These are phyloP conservation scores for Ruditapes philippinarum DNA, from an alignment of 1,140 invertebrate species.

Conservation along the genomic window DNA sequence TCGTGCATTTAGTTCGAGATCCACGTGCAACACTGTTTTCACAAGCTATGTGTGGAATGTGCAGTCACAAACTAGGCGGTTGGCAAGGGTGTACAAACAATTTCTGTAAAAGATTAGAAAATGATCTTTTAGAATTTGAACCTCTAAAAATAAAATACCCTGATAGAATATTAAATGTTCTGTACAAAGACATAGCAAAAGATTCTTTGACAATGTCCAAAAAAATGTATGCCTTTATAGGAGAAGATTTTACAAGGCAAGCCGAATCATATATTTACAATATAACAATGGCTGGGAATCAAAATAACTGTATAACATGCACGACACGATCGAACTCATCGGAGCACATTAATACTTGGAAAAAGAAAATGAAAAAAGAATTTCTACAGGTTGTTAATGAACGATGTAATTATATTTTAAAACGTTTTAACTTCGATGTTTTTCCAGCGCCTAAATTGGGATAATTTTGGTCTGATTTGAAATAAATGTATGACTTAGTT, in stretches of 20 bases:
- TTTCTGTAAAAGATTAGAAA: slow-evolving; percentile 35
- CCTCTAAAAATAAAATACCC: not conserved
- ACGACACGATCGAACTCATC: slow-evolving; percentile 50
- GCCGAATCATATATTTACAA: slow-evolving; percentile 38
- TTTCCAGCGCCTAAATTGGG: too few relatives aligned
- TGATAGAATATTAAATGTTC: not conserved
- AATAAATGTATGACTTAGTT: too few relatives aligned
- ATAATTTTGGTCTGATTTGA: too few relatives aligned
- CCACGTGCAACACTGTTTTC: slow-evolving; percentile 44
- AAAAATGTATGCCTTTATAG: slow-evolving; percentile 42
- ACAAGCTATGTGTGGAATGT: slow-evolving; percentile 3
- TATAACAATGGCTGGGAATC: slow-evolving; percentile 44
- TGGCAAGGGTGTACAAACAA: slow-evolving; percentile 3
- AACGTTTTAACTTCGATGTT: slow-evolving; percentile 10
- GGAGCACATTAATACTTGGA: slow-evolving; percentile 41
- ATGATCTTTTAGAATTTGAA: slow-evolving; percentile 43
- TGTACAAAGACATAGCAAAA: slow-evolving; percentile 56
- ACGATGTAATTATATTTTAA: slow-evolving; percentile 43
- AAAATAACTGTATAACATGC: slow-evolving; percentile 33
- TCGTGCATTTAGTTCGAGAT: slow-evolving; percentile 52
- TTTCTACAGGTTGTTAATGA: slow-evolving; percentile 15
- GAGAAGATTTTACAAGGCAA: slow-evolving; percentile 18
- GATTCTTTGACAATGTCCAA: slow-evolving; percentile 3
- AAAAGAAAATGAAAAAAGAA: slow-evolving; percentile 15
- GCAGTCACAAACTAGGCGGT: not conserved